Conservation (phyloP, 2,888 invertebrate genomes). For the Plebejus melissa region DNA sequence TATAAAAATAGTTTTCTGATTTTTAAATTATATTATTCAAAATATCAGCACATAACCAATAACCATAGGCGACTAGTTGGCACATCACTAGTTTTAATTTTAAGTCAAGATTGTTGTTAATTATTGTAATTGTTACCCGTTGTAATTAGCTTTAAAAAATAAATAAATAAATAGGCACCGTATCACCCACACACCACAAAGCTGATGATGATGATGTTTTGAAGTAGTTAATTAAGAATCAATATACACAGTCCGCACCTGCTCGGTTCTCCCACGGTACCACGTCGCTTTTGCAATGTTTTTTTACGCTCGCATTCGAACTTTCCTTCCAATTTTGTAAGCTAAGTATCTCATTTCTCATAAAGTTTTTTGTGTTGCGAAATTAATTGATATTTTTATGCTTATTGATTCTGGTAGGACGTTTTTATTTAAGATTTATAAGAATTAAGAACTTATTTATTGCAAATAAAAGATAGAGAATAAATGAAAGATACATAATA, state of each 20-base stretch:
- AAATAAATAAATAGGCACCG: too few species aligned
- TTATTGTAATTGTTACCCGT: too few species aligned
- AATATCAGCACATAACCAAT: too few species aligned
- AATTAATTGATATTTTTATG: conserved; percentile 8
- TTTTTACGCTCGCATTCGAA: conserved; percentile 61
- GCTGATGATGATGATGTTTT: conserved; percentile 1
- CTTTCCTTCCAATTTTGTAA: conserved; percentile 70
- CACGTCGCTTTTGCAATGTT: conserved; percentile 50
- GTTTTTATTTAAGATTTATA: neutral
- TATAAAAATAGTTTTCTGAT: too few species aligned
- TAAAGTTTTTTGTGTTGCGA: neutral
- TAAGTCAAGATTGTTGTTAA: too few species aligned
- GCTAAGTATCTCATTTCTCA: conserved; percentile 49
- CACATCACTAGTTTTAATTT: too few species aligned
- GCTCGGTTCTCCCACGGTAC: conserved; percentile 71
- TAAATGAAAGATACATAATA: too few species aligned
- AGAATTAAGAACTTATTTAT: neutral
- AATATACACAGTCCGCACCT: conserved; percentile 59
- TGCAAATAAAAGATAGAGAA: too few species aligned
- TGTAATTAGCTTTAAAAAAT: too few species aligned
- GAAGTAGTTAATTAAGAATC: conserved; percentile 62
- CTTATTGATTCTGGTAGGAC: neutral
- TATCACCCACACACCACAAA: neutral
- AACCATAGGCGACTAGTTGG: too few species aligned
- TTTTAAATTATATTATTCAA: too few species aligned